These are phyloP conservation scores for Margaritifera margaritifera DNA, from an alignment of 2,888 invertebrate genomes.

Conservation along the genomic window DNA sequence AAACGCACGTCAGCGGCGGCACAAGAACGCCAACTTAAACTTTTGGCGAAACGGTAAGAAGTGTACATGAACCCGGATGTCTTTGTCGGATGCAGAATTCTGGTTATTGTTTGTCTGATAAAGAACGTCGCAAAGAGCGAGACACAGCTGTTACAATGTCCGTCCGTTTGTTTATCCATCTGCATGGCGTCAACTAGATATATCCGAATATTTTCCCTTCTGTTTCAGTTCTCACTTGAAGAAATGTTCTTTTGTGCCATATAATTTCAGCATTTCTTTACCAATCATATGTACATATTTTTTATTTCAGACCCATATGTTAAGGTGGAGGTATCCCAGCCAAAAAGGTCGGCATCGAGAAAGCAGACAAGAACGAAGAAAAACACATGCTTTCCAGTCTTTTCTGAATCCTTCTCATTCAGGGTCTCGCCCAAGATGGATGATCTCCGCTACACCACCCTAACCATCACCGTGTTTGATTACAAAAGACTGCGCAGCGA, in stretches of 20 bases:
- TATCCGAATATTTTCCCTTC: not conserved
- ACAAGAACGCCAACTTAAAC: no score
- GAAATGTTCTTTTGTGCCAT: not conserved
- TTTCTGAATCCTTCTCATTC: conserved; percentile 56
- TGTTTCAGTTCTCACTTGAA: no score
- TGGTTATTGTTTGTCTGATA: no score
- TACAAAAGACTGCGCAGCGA: conserved; percentile 70
- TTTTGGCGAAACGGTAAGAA: no score
- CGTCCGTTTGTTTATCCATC: not conserved
- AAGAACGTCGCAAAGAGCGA: no score
- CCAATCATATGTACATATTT: not conserved
- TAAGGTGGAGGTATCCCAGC: conserved; percentile 70
- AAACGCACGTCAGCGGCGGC: no score
- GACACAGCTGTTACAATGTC: no score
- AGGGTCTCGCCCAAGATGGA: conserved; percentile 63
- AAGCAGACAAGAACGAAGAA: conserved; percentile 63
- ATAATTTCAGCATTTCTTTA: not conserved
- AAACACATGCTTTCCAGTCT: conserved; percentile 56
- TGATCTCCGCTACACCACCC: conserved; percentile 69
- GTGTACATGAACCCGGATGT: no score
- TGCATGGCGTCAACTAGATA: not conserved
- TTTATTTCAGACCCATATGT: conserved; percentile 72
- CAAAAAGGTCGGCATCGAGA: conserved; percentile 54
- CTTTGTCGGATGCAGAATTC: no score
- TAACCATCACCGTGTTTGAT: conserved; percentile 68